Conservation (phyloP, 2,113 vertebrate species). For the Apteryx owenii region DNA sequence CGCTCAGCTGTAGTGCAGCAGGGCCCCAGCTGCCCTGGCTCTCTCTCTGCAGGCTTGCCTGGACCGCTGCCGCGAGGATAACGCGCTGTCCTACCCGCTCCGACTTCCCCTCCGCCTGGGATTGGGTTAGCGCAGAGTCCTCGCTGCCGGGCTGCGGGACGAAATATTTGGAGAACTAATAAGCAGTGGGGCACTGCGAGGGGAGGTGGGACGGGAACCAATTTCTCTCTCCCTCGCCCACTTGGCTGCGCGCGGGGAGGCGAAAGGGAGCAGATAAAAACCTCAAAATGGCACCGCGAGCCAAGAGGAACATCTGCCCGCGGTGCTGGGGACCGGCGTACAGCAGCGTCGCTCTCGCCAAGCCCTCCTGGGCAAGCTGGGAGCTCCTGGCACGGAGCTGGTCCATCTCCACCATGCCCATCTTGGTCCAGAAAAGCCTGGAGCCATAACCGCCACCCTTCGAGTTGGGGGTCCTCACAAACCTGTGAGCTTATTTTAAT, state of each 20-base stretch:
- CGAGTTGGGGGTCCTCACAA: not conserved
- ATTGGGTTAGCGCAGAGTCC: not conserved
- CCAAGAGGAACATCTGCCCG: not conserved
- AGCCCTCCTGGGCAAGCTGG: not conserved
- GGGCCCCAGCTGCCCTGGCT: not conserved
- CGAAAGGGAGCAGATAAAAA: not conserved
- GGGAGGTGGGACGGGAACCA: conserved; percentile 13
- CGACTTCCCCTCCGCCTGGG: not conserved
- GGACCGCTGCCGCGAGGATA: not conserved
- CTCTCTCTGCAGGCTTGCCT: not conserved
- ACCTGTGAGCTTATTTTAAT: not conserved
- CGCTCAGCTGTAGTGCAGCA: not conserved
- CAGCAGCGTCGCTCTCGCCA: not conserved
- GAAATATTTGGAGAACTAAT: conserved; percentile 53
- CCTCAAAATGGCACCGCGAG: not conserved
- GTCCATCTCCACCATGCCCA: not conserved
- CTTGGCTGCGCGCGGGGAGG: not conserved
- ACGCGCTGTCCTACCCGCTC: not conserved
- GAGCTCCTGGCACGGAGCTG: not conserved
- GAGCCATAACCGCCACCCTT: not conserved
- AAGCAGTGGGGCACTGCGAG: conserved; percentile 48
- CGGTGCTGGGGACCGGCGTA: rapidly evolving
- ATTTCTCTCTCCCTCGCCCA: not conserved
- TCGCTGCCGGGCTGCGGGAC: not conserved
- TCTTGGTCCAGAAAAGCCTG: not conserved